A percentile compares a stretch with the other conserved stretches of the same genome.
Conservation (phyloP, 1,140 invertebrate species). For the Danaus plexippus region DNA sequence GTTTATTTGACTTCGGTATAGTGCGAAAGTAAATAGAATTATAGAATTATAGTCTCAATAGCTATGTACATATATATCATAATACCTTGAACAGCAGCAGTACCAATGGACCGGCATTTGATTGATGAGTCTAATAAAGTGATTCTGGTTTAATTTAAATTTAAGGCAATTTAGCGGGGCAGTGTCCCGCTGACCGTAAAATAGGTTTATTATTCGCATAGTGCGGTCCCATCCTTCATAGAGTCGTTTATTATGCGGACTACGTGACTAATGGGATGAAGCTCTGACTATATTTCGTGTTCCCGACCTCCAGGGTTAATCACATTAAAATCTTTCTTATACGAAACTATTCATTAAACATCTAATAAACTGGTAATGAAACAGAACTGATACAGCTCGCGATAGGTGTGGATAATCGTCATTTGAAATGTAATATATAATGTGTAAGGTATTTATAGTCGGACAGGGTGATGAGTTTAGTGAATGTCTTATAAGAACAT, state of each 20-base stretch:
- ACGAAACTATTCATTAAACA: too few relatives aligned
- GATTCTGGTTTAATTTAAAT: constrained; percentile 71
- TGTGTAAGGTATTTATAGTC: too few relatives aligned
- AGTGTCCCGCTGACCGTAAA: constrained; percentile 58
- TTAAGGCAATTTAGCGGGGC: constrained; percentile 66
- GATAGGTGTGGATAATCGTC: too few relatives aligned
- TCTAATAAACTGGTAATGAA: too few relatives aligned
- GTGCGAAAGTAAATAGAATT: constrained; percentile 30
- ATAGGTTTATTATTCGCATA: constrained; percentile 54
- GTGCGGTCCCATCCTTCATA: constrained; percentile 44
- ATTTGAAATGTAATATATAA: too few relatives aligned
- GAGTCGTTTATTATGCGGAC: constrained; percentile 35
- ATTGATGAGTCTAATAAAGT: constrained; percentile 70
- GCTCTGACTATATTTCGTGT: too few relatives aligned
- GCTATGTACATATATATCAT: constrained; percentile 34
- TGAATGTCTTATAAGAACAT: too few relatives aligned
- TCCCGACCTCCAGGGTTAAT: too few relatives aligned
- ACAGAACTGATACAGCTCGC: too few relatives aligned
- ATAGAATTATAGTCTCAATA: constrained; percentile 29
- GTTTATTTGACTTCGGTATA: constrained; percentile 65
- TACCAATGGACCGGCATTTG: constrained; percentile 57
- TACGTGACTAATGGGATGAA: constrained; percentile 19
- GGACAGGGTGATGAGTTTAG: too few relatives aligned
- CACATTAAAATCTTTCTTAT: too few relatives aligned
- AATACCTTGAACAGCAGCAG: constrained; percentile 33